These are phyloP conservation scores for Chaetoderma sp. DNA, from an alignment of 2,888 invertebrate genomes.

Conservation along the genomic window DNA sequence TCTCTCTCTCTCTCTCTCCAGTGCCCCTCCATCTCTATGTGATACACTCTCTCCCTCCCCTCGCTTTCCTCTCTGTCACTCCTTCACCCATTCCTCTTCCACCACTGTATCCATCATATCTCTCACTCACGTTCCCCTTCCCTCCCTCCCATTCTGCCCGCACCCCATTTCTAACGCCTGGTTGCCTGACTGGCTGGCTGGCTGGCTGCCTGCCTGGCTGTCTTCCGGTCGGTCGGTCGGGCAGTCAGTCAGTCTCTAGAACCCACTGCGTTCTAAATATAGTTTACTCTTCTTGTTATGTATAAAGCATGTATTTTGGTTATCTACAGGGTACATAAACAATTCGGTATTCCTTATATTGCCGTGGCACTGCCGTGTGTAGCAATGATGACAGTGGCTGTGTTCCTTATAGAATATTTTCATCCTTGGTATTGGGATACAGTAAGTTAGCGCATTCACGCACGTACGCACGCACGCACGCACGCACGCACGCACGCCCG, in stretches of 20 bases:
- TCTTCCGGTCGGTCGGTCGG: no score
- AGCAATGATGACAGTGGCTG: constrained; percentile 23
- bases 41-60: no score
- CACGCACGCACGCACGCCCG: neutral
- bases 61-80: no score
- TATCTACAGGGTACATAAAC: constrained; percentile 32
- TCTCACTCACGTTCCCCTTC: neutral
- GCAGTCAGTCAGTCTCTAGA: no score
- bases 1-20: no score
- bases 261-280: neutral
- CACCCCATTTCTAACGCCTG: no score
- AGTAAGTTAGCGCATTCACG: constrained; percentile 13
- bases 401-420: constrained; percentile 31
- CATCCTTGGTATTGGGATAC: constrained; percentile 31
- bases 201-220: no score
- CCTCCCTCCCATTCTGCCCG: no score
- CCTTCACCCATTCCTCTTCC: neutral
- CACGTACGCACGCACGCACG: constrained; percentile 8
- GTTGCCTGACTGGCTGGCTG: no score
- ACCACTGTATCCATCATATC: neutral
- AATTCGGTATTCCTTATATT: constrained; percentile 29
- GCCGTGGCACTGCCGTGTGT: constrained; percentile 31
- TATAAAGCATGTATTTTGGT: no score
- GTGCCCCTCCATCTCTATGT: no score
- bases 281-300: neutral